Conservation (phyloP, 2,113 vertebrate genomes). For the Mus spicilegus region DNA sequence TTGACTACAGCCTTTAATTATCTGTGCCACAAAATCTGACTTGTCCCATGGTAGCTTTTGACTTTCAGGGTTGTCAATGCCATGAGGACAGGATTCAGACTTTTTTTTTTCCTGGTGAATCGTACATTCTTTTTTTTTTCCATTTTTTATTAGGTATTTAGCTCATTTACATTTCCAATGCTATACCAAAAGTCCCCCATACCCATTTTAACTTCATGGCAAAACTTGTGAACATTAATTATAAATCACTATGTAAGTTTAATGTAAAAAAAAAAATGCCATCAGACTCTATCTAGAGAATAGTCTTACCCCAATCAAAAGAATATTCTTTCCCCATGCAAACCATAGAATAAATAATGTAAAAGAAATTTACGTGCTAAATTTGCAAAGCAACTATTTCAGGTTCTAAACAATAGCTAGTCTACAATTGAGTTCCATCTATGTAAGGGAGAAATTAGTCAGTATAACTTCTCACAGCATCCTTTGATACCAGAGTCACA, state of each 20-base stretch:
- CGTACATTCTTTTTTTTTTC: too few species aligned
- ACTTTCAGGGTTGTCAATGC: not conserved
- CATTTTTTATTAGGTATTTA: too few species aligned
- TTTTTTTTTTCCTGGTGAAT: too few species aligned
- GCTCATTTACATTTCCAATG: too few species aligned
- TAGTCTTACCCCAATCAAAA: not conserved
- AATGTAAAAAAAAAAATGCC: not conserved
- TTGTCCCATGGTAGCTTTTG: conserved; percentile 5
- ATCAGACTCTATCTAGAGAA: not conserved
- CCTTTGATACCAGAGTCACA: not conserved
- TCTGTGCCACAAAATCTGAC: not conserved
- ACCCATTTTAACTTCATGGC: not conserved
- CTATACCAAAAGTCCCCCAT: too few species aligned
- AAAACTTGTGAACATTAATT: not conserved
- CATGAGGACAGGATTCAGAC: not conserved
- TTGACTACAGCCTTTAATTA: not conserved
- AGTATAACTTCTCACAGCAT: not conserved
- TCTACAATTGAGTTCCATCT: not conserved
- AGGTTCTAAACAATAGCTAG: not conserved
- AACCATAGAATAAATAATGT: not conserved
- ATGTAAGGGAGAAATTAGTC: not conserved
- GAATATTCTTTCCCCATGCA: not conserved
- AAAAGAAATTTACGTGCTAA: not conserved
- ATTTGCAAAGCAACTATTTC: not conserved
- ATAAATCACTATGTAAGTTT: not conserved